phyloP scores from a whole-genome alignment of 2,888 invertebrate species.

The Ochropleura leucogaster region DNA sequence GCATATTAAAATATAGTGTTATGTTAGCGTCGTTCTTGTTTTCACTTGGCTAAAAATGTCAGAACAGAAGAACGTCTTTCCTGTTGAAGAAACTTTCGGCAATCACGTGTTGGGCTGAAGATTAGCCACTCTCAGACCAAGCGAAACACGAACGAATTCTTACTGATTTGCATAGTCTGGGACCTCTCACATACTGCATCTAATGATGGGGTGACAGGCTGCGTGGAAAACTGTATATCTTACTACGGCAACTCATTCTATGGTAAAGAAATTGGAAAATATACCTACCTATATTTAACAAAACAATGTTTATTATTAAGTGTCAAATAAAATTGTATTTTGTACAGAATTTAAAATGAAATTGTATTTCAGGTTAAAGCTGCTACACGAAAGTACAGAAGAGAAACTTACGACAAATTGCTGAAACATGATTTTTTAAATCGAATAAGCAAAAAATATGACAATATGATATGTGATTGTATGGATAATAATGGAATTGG shows the following conservation, averaged over 20 bases:
- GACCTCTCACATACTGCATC: constrained; percentile 29
- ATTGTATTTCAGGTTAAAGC: constrained; percentile 13
- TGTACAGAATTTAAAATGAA: background rate
- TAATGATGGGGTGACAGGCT: constrained; percentile 9
- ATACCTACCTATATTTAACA: background rate
- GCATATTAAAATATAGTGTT: constrained; percentile 91
- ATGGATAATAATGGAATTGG: too few relatives aligned
- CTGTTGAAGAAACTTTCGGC: background rate
- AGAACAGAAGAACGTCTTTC: background rate
- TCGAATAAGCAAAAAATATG: constrained; percentile 11
- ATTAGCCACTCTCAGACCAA: constrained; percentile 2
- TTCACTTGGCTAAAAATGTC: background rate
- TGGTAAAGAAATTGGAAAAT: constrained; percentile 8
- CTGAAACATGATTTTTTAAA: constrained; percentile 13
- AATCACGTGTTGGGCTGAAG: constrained; percentile 23
- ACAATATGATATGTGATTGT: too few relatives aligned
- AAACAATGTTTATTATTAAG: background rate
- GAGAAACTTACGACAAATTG: background rate
- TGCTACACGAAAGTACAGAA: background rate
- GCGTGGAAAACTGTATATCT: constrained; percentile 43
- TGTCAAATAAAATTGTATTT: too few relatives aligned
- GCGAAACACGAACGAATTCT: constrained; percentile 13
- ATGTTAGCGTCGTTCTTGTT: constrained; percentile 69
- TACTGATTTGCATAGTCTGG: constrained; percentile 21
- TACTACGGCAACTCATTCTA: constrained; percentile 9